Evolutionary conservation across 2,888 invertebrate species (phyloP).

Genomic region (Spodoptera exigua): DNA sequence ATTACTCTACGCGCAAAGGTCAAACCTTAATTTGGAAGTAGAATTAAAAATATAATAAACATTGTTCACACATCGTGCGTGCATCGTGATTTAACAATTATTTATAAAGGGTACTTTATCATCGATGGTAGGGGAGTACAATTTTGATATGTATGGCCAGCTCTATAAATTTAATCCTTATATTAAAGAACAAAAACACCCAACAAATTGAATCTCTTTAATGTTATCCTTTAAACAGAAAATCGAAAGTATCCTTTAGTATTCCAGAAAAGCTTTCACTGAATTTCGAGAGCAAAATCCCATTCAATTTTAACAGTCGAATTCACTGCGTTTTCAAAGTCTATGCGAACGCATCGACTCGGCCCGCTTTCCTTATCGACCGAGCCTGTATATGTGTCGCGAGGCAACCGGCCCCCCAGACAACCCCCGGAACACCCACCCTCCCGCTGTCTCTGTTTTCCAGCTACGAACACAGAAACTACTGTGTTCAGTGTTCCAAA

Average conservation of each 20-base stretch:
- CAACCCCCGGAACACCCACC: conserved; percentile 58
- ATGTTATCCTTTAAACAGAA: conserved; percentile 19
- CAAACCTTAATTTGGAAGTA: no score
- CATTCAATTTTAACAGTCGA: conserved; percentile 60
- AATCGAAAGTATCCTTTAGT: conserved; percentile 19
- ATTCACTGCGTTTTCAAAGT: conserved; percentile 69
- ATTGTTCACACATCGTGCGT: no score
- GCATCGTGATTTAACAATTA: no score
- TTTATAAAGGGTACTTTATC: no score
- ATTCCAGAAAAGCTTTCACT: conserved; percentile 30
- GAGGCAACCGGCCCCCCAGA: conserved; percentile 70
- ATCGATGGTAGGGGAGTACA: no score
- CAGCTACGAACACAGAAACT: conserved; percentile 70
- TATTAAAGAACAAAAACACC: neutral
- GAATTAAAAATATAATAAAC: no score
- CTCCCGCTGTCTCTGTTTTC: conserved; percentile 62
- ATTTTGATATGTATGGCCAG: no score
- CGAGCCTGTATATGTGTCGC: conserved; percentile 84
- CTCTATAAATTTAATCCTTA: no score
- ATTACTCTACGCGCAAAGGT: no score
- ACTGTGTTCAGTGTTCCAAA: conserved; percentile 61
- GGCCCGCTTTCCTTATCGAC: conserved; percentile 82
- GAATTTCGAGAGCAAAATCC: conserved; percentile 48
- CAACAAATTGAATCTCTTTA: conserved; percentile 8
- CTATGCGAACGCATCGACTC: conserved; percentile 79